Evolutionary conservation across 1,140 invertebrate species (phyloP), one percentile per base, ranked within the genome.

Genomic region (Liolophura sinensis): DNA sequence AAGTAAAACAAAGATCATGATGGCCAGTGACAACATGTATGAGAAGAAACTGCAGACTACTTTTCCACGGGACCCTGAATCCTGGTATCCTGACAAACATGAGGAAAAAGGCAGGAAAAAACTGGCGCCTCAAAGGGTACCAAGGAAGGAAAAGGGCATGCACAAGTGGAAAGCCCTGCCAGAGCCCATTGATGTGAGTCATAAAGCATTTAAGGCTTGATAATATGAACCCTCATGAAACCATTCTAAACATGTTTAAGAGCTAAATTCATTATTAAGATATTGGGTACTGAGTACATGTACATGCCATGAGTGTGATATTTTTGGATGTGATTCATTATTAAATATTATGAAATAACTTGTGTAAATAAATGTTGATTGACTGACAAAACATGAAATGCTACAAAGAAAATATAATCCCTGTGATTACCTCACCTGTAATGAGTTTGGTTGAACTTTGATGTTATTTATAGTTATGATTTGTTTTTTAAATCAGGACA

Each of bases 21-120:
- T 83, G 79, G 77, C 69, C n/a, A 73, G 65, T 50, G 62, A 75
- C 12, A 80, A 81, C 60, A 76, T 75, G 59, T 83, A 81, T 62
- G 69, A 73, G 65, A 82, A 82, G 64, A 59, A 73, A 1, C 56
- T 82, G 24, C 77, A 78, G 50, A 60, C 56, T 15, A 68, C 75
- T 18, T 70, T 73, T 22, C 81, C 81, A 11, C 64, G 70, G 24
- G 40, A 61, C 4, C 70, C 80, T 16, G 73, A 78, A 31, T 48
- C 25, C 7, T 83, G 81, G 81, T 79, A 71, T 60, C 71, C 73
- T 14, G 1, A n/a, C 18, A 60, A 57, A 18, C 69, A 65, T 6
- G 68, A 74, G 12, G 56, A 73, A 64, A 74, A 48, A 73, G 67
- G 57, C 49, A 70, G 52, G 48, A 69, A 48, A 49, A 65, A 18